Base-by-base conservation (phyloP, 2,797 vertebrate species). In the Oceanodroma leucorhoa region DNA sequence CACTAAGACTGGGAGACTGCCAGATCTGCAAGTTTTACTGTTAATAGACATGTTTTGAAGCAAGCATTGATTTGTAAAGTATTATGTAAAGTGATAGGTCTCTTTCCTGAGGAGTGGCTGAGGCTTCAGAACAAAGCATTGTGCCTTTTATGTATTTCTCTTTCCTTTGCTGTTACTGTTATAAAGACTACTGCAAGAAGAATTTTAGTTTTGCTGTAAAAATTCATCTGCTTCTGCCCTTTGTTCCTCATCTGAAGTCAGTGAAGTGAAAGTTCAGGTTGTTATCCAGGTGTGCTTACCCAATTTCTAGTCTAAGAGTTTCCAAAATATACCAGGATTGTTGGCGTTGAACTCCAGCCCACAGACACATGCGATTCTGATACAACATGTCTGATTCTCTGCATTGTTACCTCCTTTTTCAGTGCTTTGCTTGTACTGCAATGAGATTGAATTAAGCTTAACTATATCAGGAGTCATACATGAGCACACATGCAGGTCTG, bases 41-140 rank as follows among this genome's bases (percentile, higher is more conserved):
- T 84, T 80, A 79, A 66, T 30, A 89, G 77, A 62, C 32, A 7
- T 83, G 76, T 93, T 95, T 76, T 91, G 73, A 83, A 90, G 70
- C 46, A 82, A 84, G 23, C 55, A 77, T 5, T 84, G 89, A 55
- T 94, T 91, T 88, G 80, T 79, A 16, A 91, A 88, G 54, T 87
- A 10, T 88, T 83, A 46, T 73, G 66, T 84, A 55, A 70, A 84
- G 48, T 32, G 40, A 64, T 66, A 80, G 43, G 34, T 77, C 67
- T 87, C 75, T 80, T 72, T 86, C 61, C 78, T 82, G 67, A 55
- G 79, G 66, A 83, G 79, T 41, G 20, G 66, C 72, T 84, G 88
- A 94, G 41, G 43, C 60, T 90, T 88, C 85, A 81, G 57, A 83
- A 66, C n/a, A 54, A 75, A 94, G 29, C 9, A 27, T 8, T 62